Conservation (phyloP, 1,140 invertebrate genomes). For the Drosophila arawakana region DNA sequence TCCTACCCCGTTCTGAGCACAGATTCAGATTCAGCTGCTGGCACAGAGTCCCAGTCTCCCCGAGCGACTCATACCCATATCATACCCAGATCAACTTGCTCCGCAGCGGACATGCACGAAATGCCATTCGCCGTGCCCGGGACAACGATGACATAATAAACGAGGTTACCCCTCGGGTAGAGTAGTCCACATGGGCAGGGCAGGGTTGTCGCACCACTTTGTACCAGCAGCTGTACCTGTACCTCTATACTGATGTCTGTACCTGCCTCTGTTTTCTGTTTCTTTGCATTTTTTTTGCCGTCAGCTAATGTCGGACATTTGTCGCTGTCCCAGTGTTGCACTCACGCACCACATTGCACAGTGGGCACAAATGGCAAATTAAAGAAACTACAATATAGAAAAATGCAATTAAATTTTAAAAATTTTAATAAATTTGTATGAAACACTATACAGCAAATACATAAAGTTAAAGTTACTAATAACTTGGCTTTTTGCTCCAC, state of each 20-base stretch:
- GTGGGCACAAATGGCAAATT: conserved; percentile 1
- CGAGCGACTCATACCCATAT: conserved; percentile 6
- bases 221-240: conserved; percentile 19
- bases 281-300: conserved; percentile 43
- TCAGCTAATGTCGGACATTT: conserved; percentile 70
- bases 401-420: too few species aligned
- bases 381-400: too few species aligned
- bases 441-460: background rate
- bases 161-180: conserved; percentile 60
- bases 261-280: conserved; percentile 21
- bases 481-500: background rate
- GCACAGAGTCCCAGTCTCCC: background rate
- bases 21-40: too few species aligned
- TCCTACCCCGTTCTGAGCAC: too few species aligned
- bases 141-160: conserved; percentile 74
- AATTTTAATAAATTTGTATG: too few species aligned
- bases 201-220: conserved; percentile 47
- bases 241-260: background rate
- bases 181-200: conserved; percentile 28
- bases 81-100: background rate
- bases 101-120: conserved; percentile 48
- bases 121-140: conserved; percentile 50
- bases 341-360: background rate
- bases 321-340: conserved; percentile 58
- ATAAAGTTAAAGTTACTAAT: background rate